Percentiles rank a stretch among this genome's conserved stretches.
Conservation (phyloP, 2,113 vertebrate genomes). For the Corvus cornix region DNA sequence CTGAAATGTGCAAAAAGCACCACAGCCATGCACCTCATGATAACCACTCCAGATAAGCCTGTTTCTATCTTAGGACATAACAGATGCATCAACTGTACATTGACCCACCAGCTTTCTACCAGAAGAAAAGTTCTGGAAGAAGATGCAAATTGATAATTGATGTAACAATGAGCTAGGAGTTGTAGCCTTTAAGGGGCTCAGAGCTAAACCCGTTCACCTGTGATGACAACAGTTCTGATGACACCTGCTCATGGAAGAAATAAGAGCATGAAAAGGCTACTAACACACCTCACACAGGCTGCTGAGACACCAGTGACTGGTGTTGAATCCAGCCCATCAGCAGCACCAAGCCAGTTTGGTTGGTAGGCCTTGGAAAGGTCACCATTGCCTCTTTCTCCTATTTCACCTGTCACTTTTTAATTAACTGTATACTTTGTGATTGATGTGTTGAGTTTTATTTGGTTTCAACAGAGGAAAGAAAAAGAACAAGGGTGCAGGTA, state of each 20-base stretch:
- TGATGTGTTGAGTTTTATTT: neutral
- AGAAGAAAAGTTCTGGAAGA: neutral
- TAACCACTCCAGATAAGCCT: neutral
- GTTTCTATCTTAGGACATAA: neutral
- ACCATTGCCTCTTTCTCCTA: neutral
- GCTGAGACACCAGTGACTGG: neutral
- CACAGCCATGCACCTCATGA: fast-evolving
- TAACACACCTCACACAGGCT: neutral
- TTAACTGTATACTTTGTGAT: neutral
- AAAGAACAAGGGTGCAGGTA: neutral
- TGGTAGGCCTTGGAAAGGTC: neutral
- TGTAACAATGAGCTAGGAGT: neutral
- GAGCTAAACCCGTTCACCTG: neutral
- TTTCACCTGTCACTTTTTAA: neutral
- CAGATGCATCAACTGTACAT: neutral
- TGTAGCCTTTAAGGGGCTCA: neutral
- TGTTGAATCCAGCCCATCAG: neutral
- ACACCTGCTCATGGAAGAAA: neutral
- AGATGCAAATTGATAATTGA: neutral
- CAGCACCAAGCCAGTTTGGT: neutral
- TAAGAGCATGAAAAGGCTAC: neutral
- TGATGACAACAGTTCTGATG: neutral
- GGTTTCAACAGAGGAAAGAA: neutral
- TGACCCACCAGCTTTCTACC: neutral
- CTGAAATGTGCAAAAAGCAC: neutral